Percentiles rank a stretch among this genome's conserved stretches.
Conservation (phyloP, 2,888 invertebrate species). For the Anorthoa munda region DNA sequence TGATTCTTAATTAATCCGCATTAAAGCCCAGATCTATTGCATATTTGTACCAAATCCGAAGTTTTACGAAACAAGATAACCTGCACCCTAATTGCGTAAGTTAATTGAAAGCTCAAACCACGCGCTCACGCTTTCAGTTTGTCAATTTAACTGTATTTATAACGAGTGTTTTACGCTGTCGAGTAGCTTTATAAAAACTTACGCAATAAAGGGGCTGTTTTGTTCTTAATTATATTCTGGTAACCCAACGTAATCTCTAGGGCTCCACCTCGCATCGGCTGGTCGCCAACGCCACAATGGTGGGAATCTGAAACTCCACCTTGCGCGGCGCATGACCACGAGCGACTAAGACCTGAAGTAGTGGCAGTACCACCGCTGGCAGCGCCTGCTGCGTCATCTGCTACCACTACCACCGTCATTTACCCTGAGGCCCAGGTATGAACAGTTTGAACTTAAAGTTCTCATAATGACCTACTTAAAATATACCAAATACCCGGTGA, state of each 20-base stretch:
- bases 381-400: conserved; percentile 97
- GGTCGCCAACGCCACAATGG: conserved; percentile 90
- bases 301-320: conserved; percentile 91
- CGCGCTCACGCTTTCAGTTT: too few species aligned
- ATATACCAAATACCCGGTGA: not conserved
- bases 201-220: too few species aligned
- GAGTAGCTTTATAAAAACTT: too few species aligned
- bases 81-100: too few species aligned
- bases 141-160: too few species aligned
- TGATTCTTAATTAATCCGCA: not conserved
- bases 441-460: not conserved
- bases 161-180: too few species aligned
- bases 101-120: too few species aligned
- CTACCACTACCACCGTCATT: conserved; percentile 96
- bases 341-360: conserved; percentile 95
- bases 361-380: conserved; percentile 98
- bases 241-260: conserved; percentile 67
- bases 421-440: conserved; percentile 97
- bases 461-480: not conserved
- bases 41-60: not conserved
- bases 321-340: conserved; percentile 97
- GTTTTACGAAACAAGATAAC: too few species aligned
- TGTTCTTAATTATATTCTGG: not conserved
- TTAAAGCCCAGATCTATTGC: not conserved
- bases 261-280: conserved; percentile 84